A percentile compares a stretch with the other conserved stretches of the same genome.
These are phyloP conservation scores for Dermatophagoides farinae DNA, from an alignment of 1,140 invertebrate species.

Conservation along the genomic window DNA sequence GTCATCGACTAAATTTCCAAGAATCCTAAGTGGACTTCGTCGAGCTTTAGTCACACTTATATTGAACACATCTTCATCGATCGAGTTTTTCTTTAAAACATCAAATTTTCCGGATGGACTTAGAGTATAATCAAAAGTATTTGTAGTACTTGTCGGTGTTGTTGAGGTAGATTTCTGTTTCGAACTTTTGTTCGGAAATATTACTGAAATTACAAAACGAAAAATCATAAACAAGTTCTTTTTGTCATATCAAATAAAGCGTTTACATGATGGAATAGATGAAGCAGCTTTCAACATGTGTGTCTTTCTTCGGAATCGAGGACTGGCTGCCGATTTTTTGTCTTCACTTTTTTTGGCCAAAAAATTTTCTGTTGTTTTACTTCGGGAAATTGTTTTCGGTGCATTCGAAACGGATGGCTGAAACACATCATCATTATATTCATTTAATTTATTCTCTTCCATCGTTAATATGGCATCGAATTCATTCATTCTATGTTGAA, in stretches of 20 bases:
- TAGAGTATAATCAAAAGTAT: not conserved
- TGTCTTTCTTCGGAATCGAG: slow-evolving; percentile 1
- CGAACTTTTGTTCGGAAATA: slow-evolving; percentile 3
- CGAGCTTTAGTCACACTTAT: slow-evolving; percentile 3
- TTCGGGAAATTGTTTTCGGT: not conserved
- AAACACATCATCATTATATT: not conserved
- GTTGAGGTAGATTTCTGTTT: not conserved
- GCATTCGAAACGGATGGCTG: not conserved
- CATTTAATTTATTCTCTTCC: not conserved
- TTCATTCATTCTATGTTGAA: not conserved
- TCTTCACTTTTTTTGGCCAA: not conserved
- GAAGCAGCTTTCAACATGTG: slow-evolving; percentile 8
- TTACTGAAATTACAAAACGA: not conserved
- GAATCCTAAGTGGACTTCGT: slow-evolving; percentile 6
- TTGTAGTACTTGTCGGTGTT: not conserved
- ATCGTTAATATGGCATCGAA: not conserved
- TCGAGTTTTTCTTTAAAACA: slow-evolving; percentile 6
- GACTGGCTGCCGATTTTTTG: slow-evolving; percentile 1
- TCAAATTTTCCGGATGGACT: not conserved
- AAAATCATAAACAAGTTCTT: not conserved
- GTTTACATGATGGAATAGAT: slow-evolving; percentile 11
- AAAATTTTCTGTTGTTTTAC: not conserved
- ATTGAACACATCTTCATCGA: slow-evolving; percentile 2
- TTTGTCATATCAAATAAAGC: no score
- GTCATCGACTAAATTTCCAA: slow-evolving; percentile 10